phyloP scores from a whole-genome alignment of 2,888 invertebrate species.

The Ophion obscuratus region DNA sequence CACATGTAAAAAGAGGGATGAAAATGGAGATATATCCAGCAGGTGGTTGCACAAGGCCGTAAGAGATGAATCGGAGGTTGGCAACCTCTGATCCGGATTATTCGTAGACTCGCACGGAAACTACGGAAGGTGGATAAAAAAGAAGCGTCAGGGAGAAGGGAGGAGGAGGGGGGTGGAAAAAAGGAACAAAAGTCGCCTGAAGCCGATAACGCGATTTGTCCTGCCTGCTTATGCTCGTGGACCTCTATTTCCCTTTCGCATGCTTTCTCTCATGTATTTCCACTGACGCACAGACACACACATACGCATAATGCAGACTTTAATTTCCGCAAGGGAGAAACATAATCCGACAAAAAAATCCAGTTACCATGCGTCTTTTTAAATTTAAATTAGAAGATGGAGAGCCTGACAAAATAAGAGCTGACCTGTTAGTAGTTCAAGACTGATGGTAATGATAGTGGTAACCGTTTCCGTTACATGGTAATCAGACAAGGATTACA shows the following conservation, averaged over 20 bases:
- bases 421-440: neutral
- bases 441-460: too few species aligned
- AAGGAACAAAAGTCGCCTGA: constrained; percentile 28
- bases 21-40: constrained; percentile 44
- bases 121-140: constrained; percentile 6
- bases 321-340: neutral
- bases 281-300: constrained; percentile 5
- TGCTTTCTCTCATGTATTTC: constrained; percentile 23
- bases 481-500: too few species aligned
- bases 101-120: constrained; percentile 34
- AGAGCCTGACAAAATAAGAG: neutral
- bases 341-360: constrained; percentile 4
- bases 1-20: neutral
- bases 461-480: too few species aligned
- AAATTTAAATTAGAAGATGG: neutral
- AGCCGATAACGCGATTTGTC: constrained; percentile 62
- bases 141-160: constrained; percentile 7
- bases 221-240: neutral
- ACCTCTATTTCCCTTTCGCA: constrained; percentile 4
- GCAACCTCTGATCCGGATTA: constrained; percentile 65
- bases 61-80: constrained; percentile 56
- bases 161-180: constrained; percentile 5
- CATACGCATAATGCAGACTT: neutral
- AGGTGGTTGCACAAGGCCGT: constrained; percentile 57
- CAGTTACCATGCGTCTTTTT: neutral